Base-by-base conservation (phyloP, 2,888 invertebrate genomes). In the Drosophila melanosoma region DNA sequence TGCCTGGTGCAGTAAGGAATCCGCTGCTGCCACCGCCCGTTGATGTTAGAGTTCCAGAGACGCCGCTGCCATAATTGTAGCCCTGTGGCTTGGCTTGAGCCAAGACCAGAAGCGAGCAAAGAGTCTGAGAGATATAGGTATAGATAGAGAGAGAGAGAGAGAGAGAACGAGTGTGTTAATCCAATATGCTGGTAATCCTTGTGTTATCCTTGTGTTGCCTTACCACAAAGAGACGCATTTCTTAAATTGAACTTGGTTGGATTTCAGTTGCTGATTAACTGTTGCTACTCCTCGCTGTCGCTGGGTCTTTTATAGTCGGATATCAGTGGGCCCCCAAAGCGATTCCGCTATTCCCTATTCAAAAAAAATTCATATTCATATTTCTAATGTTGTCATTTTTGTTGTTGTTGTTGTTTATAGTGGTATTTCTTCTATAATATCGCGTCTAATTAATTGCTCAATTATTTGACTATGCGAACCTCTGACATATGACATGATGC, bases 191-290 rank as follows among this genome's bases (percentile, higher is more conserved):
- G 49, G 6, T 76, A 63, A 72, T 87, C 80, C 78, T 74, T 69
- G 51, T 51, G 17, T 53, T 42, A 64, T 62, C 63, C 65, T 38
- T 35, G 8, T n/a, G 10, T 0, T 1, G 45, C 17, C 70, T 87
- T 87, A 91, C 91, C 91, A 91, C 81, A 82, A 91, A 90, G 12
- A 85, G 66, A 81, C 91, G 90, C 91, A 91, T 91, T 62, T 79
- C 74, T 77, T 12, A 23, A 36, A 48, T 59, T 64, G 61, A 52
- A 69, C 61, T 82, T 77, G 80, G 52, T 72, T 79, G 70, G 69
- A 69, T 78, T 77, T 82, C 74, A 80, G 78, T 78, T 76, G 87
- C 35, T 69, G 81, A 67, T 57, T 73, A 82, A 90, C 89, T 91
- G 91, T 83, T 90, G 90, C 71, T 77, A 45, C 72, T 79, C 80